These are phyloP conservation scores for Yponomeuta plumbellus DNA, from an alignment of 2,888 invertebrate species.

Conservation along the genomic window DNA sequence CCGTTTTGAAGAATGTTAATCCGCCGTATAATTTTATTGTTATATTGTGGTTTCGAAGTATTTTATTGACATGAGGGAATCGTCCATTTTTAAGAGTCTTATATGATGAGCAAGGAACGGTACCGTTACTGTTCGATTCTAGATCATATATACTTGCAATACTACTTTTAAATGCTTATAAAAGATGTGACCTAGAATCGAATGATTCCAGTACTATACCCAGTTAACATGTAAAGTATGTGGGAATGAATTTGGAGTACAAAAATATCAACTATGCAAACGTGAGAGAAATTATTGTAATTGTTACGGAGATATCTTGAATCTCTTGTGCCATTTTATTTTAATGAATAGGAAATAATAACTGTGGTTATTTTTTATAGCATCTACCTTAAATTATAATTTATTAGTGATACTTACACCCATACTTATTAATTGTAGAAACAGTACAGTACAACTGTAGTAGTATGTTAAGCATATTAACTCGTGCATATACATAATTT, in stretches of 20 bases:
- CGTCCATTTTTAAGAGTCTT: not conserved
- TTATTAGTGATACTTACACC: conserved; percentile 19
- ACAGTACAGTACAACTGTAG: conserved; percentile 13
- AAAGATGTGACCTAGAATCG: not conserved
- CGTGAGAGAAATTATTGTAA: not conserved
- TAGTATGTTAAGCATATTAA: conserved; percentile 8
- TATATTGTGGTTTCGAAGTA: not conserved
- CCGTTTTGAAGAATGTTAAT: not conserved
- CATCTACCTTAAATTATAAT: conserved; percentile 27
- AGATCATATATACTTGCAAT: not conserved
- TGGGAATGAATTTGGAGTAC: not conserved
- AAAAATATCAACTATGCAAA: not conserved
- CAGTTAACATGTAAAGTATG: not conserved
- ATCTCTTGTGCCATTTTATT: conserved; percentile 57
- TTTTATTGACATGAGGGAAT: not conserved
- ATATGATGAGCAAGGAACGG: not conserved
- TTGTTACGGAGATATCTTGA: conserved; percentile 16
- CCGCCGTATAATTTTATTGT: not conserved
- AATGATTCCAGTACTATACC: not conserved
- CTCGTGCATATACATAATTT: conserved; percentile 20
- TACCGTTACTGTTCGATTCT: not conserved
- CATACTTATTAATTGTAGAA: too few relatives aligned
- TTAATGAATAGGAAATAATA: conserved; percentile 30
- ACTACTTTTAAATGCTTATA: not conserved
- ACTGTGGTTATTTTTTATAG: conserved; percentile 35